These are phyloP conservation scores for Eurosta solidaginis DNA, from an alignment of 1,140 invertebrate species.

Conservation along the genomic window DNA sequence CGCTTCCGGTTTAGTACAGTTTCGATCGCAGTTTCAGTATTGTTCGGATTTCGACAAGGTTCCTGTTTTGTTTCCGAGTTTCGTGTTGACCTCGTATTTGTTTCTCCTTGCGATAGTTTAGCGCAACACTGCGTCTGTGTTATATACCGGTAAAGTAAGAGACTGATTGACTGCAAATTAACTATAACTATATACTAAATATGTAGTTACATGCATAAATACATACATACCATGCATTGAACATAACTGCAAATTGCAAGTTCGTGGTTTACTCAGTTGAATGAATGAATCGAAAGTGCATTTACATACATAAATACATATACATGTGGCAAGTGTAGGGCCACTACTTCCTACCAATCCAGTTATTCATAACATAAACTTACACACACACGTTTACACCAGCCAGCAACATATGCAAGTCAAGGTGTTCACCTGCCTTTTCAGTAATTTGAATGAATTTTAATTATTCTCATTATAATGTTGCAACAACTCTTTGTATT, in stretches of 20 bases:
- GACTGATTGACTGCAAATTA: too few species aligned
- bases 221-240: neutral
- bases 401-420: neutral
- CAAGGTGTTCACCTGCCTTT: neutral
- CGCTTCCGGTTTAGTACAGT: too few species aligned
- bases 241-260: too few species aligned
- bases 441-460: constrained; percentile 13
- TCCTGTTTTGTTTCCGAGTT: too few species aligned
- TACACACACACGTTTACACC: neutral
- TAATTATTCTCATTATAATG: constrained; percentile 27
- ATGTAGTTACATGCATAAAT: neutral
- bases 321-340: neutral
- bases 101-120: too few species aligned
- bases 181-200: too few species aligned
- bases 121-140: too few species aligned
- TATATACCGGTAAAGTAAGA: too few species aligned
- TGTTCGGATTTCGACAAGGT: too few species aligned
- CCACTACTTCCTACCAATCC: neutral
- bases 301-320: neutral
- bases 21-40: too few species aligned
- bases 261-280: too few species aligned
- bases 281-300: neutral
- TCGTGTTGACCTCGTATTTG: too few species aligned
- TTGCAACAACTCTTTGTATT: neutral
- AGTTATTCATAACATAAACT: neutral